Percentiles rank a stretch among this genome's conserved stretches.
phyloP scores from a whole-genome alignment of 2,888 invertebrate genomes.

The Drosophila glabriapex region DNA sequence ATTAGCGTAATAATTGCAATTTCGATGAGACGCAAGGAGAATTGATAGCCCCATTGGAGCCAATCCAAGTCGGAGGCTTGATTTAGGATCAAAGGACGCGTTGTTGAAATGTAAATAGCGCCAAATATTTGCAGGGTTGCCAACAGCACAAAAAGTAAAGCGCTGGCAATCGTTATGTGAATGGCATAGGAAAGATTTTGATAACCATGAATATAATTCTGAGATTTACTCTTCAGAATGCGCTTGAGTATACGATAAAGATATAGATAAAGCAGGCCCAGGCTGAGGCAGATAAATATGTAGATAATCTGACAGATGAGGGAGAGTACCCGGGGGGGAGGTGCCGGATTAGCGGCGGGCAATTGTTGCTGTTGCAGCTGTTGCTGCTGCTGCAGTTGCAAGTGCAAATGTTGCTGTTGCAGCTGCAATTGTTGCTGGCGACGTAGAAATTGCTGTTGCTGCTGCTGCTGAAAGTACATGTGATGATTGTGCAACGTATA shows the following conservation, averaged over 20 bases:
- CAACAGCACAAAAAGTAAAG: constrained; percentile 92
- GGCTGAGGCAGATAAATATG: constrained; percentile 92
- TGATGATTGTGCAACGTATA: constrained; percentile 84
- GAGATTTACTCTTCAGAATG: constrained; percentile 91
- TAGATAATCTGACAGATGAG: constrained; percentile 94
- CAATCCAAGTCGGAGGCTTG: constrained; percentile 89
- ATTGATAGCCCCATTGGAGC: constrained; percentile 97
- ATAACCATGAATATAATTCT: constrained; percentile 92
- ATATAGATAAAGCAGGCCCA: constrained; percentile 94
- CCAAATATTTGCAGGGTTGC: constrained; percentile 94
- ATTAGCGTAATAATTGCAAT: constrained; percentile 94
- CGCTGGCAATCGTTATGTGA: constrained; percentile 94
- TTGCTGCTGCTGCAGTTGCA: constrained; percentile 57
- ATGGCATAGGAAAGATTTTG: constrained; percentile 94
- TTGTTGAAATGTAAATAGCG: constrained; percentile 88
- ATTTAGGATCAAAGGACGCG: constrained; percentile 76
- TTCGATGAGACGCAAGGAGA: constrained; percentile 93
- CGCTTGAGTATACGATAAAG: constrained; percentile 92
- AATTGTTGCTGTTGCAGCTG: constrained; percentile 57
- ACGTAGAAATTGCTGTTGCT: constrained; percentile 77
- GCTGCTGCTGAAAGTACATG: constrained; percentile 82
- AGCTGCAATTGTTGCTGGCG: constrained; percentile 73
- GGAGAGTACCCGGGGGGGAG: constrained; percentile 88
- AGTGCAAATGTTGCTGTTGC: constrained; percentile 62
- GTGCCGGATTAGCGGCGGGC: constrained; percentile 66